Conservation (phyloP, 2,888 invertebrate genomes). For the Mesorhabditis spiculigera region DNA sequence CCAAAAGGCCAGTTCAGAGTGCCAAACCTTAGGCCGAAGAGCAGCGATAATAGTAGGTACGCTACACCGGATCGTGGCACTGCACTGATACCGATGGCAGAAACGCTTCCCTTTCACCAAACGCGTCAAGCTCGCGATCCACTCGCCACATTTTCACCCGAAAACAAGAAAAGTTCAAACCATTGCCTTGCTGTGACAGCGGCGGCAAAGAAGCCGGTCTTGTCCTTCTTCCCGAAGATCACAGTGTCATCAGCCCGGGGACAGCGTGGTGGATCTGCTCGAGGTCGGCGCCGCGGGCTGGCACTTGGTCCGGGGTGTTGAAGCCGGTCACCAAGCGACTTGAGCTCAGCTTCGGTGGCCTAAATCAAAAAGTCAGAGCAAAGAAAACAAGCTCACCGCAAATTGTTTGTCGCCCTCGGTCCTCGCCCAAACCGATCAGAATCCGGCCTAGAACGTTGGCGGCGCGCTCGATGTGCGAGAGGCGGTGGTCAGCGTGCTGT, state of each 20-base stretch:
- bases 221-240: slow-evolving; percentile 58
- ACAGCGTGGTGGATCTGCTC: slow-evolving; percentile 57
- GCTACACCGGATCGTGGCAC: no score
- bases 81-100: no score
- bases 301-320: slow-evolving; percentile 37
- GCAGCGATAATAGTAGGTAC: no score
- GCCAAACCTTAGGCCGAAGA: no score
- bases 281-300: slow-evolving; percentile 47
- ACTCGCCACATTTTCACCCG: no score
- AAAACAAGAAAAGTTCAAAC: no score
- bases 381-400: slow-evolving; percentile 28
- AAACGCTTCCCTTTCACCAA: no score
- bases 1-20: no score
- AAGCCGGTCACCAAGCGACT: slow-evolving; percentile 45
- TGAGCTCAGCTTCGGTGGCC: slow-evolving; percentile 53
- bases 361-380: slow-evolving; percentile 16
- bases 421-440: slow-evolving; percentile 53
- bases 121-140: no score
- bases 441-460: slow-evolving; percentile 56
- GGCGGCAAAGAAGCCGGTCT: slow-evolving; percentile 56
- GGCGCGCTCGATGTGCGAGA: slow-evolving; percentile 46
- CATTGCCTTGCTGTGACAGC: slow-evolving; percentile 49
- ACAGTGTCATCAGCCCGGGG: slow-evolving; percentile 54
- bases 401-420: slow-evolving; percentile 35
- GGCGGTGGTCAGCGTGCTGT: slow-evolving; percentile 35